phyloP scores from a whole-genome alignment of 2,888 invertebrate species.

The Lissocephala sabroskyi region DNA sequence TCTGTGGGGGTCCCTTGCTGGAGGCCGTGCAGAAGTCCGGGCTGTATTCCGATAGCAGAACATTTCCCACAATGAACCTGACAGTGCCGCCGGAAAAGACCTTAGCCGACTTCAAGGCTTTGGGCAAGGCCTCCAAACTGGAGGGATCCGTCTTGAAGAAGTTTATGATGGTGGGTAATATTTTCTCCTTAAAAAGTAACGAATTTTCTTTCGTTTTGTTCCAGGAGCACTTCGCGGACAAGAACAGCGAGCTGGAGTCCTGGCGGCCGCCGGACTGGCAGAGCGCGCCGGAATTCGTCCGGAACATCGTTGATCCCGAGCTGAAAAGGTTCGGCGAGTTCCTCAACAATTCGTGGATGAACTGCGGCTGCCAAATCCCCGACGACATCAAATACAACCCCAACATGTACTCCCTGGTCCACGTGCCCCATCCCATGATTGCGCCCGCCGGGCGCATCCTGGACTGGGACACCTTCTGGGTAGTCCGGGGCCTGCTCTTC shows the following conservation, averaged over 20 bases:
- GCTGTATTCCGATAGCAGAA: constrained; percentile 87
- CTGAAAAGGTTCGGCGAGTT: constrained; percentile 81
- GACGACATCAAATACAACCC: constrained; percentile 79
- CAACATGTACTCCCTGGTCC: constrained; percentile 87
- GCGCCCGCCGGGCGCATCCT: constrained; percentile 91
- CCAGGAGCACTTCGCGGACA: constrained; percentile 76
- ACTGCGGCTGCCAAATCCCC: constrained; percentile 83
- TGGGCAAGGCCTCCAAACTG: constrained; percentile 73
- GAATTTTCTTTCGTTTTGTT: constrained; percentile 64
- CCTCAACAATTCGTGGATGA: constrained; percentile 83
- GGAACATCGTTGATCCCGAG: constrained; percentile 79
- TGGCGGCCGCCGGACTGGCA: constrained; percentile 84
- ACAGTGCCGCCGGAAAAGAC: constrained; percentile 79
- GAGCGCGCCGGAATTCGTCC: constrained; percentile 80
- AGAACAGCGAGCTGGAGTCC: constrained; percentile 80
- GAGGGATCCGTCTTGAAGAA: constrained; percentile 60
- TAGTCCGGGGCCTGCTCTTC: constrained; percentile 86
- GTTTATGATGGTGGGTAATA: no score
- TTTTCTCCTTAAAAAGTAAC: no score
- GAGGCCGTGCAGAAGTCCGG: constrained; percentile 86
- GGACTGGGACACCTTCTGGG: constrained; percentile 98
- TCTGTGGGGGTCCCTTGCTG: constrained; percentile 85
- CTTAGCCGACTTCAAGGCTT: constrained; percentile 76
- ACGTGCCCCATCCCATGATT: constrained; percentile 86
- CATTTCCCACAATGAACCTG: constrained; percentile 92